These are phyloP conservation scores for Cyprinodon diabolis DNA, from an alignment of 2,797 vertebrate species.

Conservation along the genomic window DNA sequence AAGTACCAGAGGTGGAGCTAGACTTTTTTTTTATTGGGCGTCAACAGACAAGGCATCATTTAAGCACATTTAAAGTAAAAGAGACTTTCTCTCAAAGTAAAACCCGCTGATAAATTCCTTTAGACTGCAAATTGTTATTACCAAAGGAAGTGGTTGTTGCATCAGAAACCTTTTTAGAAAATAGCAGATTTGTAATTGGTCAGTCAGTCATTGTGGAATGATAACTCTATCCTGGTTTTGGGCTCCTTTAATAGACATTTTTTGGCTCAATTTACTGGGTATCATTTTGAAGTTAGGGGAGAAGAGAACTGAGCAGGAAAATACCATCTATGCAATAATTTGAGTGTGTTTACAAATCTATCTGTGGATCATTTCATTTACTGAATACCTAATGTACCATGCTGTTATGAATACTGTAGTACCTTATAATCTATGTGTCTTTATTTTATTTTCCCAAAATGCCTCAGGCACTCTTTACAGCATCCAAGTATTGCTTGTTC, in stretches of 20 bases:
- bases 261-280: not conserved
- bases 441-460: constrained; percentile 14
- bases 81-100: too few relatives aligned
- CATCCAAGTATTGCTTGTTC: constrained; percentile 87
- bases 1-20: too few relatives aligned
- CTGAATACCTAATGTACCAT: not conserved
- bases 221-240: too few relatives aligned
- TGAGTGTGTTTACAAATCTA: not conserved
- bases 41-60: too few relatives aligned
- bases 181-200: too few relatives aligned
- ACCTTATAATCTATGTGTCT: not conserved
- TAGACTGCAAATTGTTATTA: not conserved
- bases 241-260: not conserved
- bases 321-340: not conserved
- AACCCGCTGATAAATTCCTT: too few relatives aligned
- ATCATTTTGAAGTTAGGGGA: not conserved
- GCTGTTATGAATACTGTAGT: not conserved
- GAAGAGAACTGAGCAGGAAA: not conserved
- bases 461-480: constrained; percentile 86
- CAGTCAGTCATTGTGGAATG: too few relatives aligned
- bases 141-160: too few relatives aligned
- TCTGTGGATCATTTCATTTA: not conserved
- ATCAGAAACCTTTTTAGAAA: too few relatives aligned
- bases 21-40: too few relatives aligned
- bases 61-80: too few relatives aligned